phyloP scores from a whole-genome alignment of 2,113 vertebrate genomes.

The Myiopsitta monachus region DNA sequence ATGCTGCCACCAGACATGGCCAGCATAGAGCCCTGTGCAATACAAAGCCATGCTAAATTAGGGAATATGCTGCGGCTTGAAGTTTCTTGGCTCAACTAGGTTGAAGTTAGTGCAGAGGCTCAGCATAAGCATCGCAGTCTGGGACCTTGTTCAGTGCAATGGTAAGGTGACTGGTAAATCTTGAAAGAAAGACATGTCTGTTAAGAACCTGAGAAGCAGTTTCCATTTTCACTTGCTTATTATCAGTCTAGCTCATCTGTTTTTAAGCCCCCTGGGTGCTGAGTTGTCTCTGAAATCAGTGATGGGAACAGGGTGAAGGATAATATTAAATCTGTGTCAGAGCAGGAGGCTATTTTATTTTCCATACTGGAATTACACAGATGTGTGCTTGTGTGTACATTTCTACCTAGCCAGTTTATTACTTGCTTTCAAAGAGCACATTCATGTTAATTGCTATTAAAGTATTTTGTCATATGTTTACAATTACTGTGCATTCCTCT shows the following conservation, averaged over 20 bases:
- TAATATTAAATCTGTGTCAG: neutral
- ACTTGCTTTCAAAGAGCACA: neutral
- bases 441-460: neutral
- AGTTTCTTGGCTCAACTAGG: neutral
- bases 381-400: neutral
- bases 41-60: fast-evolving
- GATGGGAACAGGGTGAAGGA: neutral
- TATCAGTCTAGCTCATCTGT: neutral
- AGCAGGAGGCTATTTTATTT: neutral
- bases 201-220: neutral
- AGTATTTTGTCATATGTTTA: neutral
- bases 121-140: fast-evolving
- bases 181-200: neutral
- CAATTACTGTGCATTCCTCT: neutral
- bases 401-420: neutral
- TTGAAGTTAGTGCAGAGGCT: neutral
- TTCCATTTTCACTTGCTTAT: neutral
- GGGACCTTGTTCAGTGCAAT: neutral
- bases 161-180: neutral
- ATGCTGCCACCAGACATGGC: neutral
- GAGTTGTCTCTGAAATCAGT: neutral
- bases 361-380: neutral
- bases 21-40: neutral
- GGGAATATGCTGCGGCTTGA: neutral
- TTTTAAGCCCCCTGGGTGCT: neutral